Evolutionary conservation across 2,888 invertebrate genomes (phyloP), one percentile per base, ranked within the genome.

Genomic region (Stenoptilia bipunctidactyla): DNA sequence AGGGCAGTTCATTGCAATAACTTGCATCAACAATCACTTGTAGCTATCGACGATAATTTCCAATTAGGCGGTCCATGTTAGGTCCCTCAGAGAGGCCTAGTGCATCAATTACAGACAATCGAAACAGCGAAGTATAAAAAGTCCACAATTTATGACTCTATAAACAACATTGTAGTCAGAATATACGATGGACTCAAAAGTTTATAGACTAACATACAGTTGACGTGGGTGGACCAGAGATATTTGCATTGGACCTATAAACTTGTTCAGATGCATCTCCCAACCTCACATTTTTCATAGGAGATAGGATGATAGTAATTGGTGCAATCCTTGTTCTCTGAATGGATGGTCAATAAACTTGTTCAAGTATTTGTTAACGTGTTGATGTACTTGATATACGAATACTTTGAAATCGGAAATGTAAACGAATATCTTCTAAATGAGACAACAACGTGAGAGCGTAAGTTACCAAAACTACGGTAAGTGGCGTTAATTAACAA

Each of bases 401-500:
- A 12, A 25, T 5, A 9, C 25, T 25, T 9, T 25, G 25, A 25
- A n/a, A 25, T 25, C 25, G 51, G 49, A 54, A 53, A 55, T 51
- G 52, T 57, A 50, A 45, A 47, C 30, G 30, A 30, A 10, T 50
- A 38, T 33, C 39, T 9, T 39, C 40, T 42, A 50, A 52, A 38
- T 37, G 46, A 47, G 45, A 55, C 46, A 46, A 55, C 46, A 46
- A 41, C 43, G 44, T 46, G 50, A 49, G 44, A 47, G 47, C 15
- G 25, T 36, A 56, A 58, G 62, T 74, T 74, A 72, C 65, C 74
- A 47, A 46, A 51, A 55, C 57, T 52, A 55, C 60, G 71, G 63
- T 67, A 79, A 79, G 56, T 66, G 63, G 62, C 51, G 54, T 54
- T 63, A 72, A 76, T 76, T 74, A 77, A 71, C 76, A 61, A 56